Base-by-base conservation (phyloP, 1,140 invertebrate genomes). In the Scaptomyza hsui region DNA sequence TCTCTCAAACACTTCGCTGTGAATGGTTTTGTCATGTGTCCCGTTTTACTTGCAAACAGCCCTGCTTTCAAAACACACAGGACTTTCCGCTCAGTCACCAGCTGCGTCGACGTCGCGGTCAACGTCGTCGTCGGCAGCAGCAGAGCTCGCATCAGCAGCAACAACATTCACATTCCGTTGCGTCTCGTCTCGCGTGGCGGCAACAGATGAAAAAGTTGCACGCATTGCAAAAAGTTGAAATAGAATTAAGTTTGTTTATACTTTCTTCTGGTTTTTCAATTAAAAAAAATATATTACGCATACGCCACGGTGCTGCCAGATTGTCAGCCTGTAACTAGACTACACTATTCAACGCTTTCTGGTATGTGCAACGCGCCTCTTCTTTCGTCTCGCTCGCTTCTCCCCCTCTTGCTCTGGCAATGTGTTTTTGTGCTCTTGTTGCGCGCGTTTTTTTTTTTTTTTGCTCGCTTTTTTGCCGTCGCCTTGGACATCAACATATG, bases 181-280 rank as follows among this genome's bases (percentile, higher is more conserved):
- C 68, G 51, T 55, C 59, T 65, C 55, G 13, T 3, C 49, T 56
- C 10, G 24, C 45, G 32, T 19, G 24, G 61, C 61, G 62, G 68
- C 80, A 85, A 85, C 80, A 85, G 80, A 86, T 85, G 81, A 85
- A 83, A 76, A 85, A 86, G 68, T 78, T 85, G 61, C 72, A 80
- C 77, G 78, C 77, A 70, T 42, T 59, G 55, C n/a, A 52, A 35
- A 52, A 52, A 60, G 19, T 29, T 26, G 9, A 39, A 53, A 69
- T 53, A 61, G 29, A 45, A 57, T 26, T 32, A 18, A 37, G 42
- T 64, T 49, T 49, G n/a, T 49, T 29, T 32, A 16, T 32, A 13
- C 7, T 51, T 41, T n/a, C 3, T 21, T 1, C 10, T 15, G 59
- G 12, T 7, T 42, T 24, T 52, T 63, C 35, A 61, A 65, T 48